Evolutionary conservation across 2,888 invertebrate species (phyloP).

Genomic region (Strigamia crassipes): DNA sequence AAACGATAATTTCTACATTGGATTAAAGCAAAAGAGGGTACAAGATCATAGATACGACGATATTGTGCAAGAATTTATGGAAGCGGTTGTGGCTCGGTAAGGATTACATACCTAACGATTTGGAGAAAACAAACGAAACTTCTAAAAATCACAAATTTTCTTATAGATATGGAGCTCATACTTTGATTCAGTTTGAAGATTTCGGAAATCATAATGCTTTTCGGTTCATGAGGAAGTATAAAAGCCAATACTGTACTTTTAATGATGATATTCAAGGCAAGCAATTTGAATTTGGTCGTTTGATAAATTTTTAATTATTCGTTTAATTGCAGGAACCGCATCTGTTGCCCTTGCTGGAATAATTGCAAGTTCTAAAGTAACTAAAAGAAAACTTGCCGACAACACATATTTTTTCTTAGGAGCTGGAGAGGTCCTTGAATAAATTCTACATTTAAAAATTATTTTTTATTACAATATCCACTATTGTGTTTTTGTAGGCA

Average conservation of each 20-base stretch:
- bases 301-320: neutral
- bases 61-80: slow-evolving; percentile 97
- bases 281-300: neutral
- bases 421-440: slow-evolving; percentile 80
- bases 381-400: slow-evolving; percentile 78
- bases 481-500: slow-evolving; percentile 68
- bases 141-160: neutral
- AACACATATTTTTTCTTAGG: slow-evolving; percentile 92
- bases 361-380: slow-evolving; percentile 81
- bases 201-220: slow-evolving; percentile 98
- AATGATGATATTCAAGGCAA: slow-evolving; percentile 97
- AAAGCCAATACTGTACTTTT: slow-evolving; percentile 88
- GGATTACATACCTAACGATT: neutral
- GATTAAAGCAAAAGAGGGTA: slow-evolving; percentile 81
- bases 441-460: neutral
- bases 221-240: slow-evolving; percentile 85
- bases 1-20: slow-evolving; percentile 94
- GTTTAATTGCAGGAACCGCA: slow-evolving; percentile 68
- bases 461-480: too few species aligned
- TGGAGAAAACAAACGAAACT: neutral
- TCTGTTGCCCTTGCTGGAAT: slow-evolving; percentile 94
- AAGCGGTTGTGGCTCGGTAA: slow-evolving; percentile 69
- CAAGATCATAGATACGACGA: slow-evolving; percentile 86
- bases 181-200: slow-evolving; percentile 87
- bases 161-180: slow-evolving; percentile 62